Evolutionary conservation across 2,888 invertebrate species (phyloP), one percentile per base, ranked within the genome.

Genomic region (Axea sp.): DNA sequence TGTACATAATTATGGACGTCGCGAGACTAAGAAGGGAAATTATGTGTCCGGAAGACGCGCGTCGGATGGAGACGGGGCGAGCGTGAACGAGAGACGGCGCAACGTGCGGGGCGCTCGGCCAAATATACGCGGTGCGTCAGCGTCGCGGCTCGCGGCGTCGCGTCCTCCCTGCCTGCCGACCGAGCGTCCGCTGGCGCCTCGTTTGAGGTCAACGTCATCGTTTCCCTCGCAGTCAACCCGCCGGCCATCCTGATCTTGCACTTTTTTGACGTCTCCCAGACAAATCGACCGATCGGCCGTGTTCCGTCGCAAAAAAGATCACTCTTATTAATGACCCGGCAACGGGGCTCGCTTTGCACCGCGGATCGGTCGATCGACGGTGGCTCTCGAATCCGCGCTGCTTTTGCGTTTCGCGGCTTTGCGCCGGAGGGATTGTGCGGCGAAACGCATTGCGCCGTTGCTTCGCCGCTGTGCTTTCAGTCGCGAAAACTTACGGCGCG

Each of bases 71-170:
- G 37, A 45, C 6, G 39, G 26, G 0, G n/a, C 12, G 14, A 9
- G n/a, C 39, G 22, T 7, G 22, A 8, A 7, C 8, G 15, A 43
- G 5, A 35, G 15, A 26, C 59, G 15, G 35, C 15, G 64, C 37
- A 30, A 37, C 51, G 37, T 7, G 35, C 35, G 55, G 49, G 74
- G 69, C 62, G 78, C 73, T 75, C 77, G 77, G 86, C 87, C 87
- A 86, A 87, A 86, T 87, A 86, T 87, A 87, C 85, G 78, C 81
- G 81, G 84, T 86, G 86, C 86, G 86, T 87, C 86, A 87, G 87
- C 87, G 86, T 87, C 87, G 86, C 83, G 87, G 86, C 85, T 84
- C 86, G 86, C 86, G 81, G 82, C 85, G 83, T 83, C 79, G 80
- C 78, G 78, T 81, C 78, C 82, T 82, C 81, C 78, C 81, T 82